phyloP scores from a whole-genome alignment of 2,113 vertebrate genomes.

The Stigmatopora argus region DNA sequence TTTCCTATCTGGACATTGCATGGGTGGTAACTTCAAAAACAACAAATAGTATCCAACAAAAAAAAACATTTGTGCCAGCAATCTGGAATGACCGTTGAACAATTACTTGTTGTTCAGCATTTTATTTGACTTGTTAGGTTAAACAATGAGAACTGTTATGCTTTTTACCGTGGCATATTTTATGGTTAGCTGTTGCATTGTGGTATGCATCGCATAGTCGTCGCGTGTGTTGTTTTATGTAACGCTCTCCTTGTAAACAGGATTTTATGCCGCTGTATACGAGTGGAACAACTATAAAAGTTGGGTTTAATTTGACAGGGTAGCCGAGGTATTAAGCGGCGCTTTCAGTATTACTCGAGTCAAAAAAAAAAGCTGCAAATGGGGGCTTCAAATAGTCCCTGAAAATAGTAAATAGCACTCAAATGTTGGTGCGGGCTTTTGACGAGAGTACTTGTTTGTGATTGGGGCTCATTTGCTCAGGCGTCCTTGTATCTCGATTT shows the following conservation, averaged over 20 bases:
- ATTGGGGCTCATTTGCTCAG: too few species aligned
- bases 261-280: neutral
- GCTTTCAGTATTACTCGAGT: neutral
- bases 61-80: neutral
- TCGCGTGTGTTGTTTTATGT: neutral
- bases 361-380: neutral
- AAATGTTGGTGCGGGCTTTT: too few species aligned
- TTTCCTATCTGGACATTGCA: too few species aligned
- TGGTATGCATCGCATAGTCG: neutral
- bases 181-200: neutral
- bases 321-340: neutral
- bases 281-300: neutral
- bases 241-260: neutral
- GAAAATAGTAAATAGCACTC: neutral
- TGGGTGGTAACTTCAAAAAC: too few species aligned
- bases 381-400: neutral
- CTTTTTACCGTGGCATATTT: neutral
- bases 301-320: neutral
- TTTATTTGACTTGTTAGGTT: neutral
- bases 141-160: neutral
- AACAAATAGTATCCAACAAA: too few species aligned
- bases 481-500: too few species aligned
- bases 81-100: neutral
- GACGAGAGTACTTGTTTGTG: too few species aligned
- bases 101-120: neutral